Evolutionary conservation across 2,797 vertebrate species (phyloP), one percentile per base, ranked within the genome.

Genomic region (Oreonectes daqikongensis): DNA sequence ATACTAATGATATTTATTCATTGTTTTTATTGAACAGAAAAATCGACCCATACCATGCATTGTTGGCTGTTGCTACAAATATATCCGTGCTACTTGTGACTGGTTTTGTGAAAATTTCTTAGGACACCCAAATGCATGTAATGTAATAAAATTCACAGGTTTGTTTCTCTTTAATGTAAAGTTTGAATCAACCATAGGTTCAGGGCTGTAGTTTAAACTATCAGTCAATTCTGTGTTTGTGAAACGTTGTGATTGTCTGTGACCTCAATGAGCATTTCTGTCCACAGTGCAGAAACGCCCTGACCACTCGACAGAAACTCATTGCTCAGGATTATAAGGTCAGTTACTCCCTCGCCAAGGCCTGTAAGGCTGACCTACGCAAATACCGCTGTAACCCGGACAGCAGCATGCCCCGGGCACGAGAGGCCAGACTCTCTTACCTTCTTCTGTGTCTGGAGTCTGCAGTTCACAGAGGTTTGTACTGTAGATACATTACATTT

Each of bases 321-420:
- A 96, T 96, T 1, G 94, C 94, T 38, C 95, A 96, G 17, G 95
- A 96, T 84, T 96, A 96, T 88, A 96, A 96, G 88, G 94, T 95
- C 82, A 96, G 95, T 81, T 96, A 96, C 82, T 95, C 94, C 0
- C 84, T 96, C 80, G 95, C 95, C 2, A 96, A 96, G 83, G 95
- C 95, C 52, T 96, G 95, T 78, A 95, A 95, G 68, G 92, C 93
- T 0, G 95, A 96, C 73, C 86, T 96, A 83, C 94, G 95, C 85
- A 95, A 95, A 53, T 94, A 95, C 26, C 94, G 91, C 48, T 96
- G 95, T 61, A 96, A 94, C 0, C 91, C 93, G 78, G 95, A 96
- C 83, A 94, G 92, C 79, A 95, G 94, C 81, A 91, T 96, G 64
- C 95, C 95, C 0, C 92, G 95, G 0, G 94, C 94, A 2, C 85